Evolutionary conservation across 2,797 vertebrate genomes (phyloP).

Genomic region (Acanthurus lineatus): DNA sequence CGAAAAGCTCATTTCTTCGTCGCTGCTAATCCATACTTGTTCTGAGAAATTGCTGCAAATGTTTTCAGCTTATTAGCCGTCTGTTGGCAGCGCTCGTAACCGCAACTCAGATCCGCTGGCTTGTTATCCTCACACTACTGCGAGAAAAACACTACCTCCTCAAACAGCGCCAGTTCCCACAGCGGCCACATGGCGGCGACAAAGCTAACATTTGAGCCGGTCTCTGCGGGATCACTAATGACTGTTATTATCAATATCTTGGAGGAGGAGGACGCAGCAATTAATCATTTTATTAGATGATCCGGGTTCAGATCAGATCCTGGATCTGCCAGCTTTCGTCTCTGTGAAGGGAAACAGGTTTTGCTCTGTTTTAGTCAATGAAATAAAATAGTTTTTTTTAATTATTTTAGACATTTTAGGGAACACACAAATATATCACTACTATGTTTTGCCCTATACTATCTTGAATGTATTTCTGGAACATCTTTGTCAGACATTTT

Average conservation of each 20-base stretch:
- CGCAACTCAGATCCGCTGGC: constrained; percentile 46
- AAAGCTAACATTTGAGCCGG: neutral
- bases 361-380: neutral
- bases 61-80: constrained; percentile 14
- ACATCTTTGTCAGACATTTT: neutral
- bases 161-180: neutral
- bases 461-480: neutral
- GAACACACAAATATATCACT: neutral
- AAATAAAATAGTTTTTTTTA: neutral
- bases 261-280: too few species aligned
- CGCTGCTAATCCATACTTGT: neutral
- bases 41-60: neutral
- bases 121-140: constrained; percentile 56
- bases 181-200: constrained; percentile 61
- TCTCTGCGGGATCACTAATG: neutral
- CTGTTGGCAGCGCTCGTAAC: constrained; percentile 11
- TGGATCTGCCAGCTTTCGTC: neutral
- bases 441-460: neutral
- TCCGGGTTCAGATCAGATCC: neutral
- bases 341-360: neutral
- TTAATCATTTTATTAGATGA: neutral
- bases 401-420: neutral
- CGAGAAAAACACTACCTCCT: constrained; percentile 68
- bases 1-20: neutral
- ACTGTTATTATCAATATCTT: neutral